Percentiles rank a stretch among this genome's conserved stretches.
Conservation (phyloP, 2,113 vertebrate species). For the Cygnus atratus region DNA sequence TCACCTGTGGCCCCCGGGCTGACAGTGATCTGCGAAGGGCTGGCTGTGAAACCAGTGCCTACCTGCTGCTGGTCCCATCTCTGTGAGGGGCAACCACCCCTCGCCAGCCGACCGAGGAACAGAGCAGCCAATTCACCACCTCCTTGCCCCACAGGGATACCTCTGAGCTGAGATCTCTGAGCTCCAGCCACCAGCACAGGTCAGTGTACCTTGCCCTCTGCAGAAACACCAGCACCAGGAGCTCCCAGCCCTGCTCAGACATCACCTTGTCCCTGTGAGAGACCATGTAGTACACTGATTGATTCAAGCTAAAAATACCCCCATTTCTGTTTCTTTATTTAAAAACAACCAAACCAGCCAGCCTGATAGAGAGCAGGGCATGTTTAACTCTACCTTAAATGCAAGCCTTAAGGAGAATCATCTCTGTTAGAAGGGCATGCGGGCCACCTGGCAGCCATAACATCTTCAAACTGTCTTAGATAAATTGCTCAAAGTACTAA, state of each 20-base stretch:
- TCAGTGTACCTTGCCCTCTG: background rate
- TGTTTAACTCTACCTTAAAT: background rate
- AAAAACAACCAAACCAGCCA: background rate
- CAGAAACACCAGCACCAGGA: background rate
- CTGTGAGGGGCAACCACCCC: background rate
- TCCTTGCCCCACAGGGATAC: background rate
- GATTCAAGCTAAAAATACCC: slow-evolving; percentile 30
- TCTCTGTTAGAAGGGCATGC: background rate
- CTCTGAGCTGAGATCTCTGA: too few relatives aligned
- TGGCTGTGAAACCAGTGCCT: background rate
- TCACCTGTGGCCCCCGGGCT: background rate
- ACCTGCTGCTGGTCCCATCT: background rate
- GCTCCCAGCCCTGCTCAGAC: background rate
- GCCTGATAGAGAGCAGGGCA: background rate
- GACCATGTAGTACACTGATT: background rate
- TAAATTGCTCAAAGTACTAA: background rate
- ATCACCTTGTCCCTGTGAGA: background rate
- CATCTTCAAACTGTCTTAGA: background rate
- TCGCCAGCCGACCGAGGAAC: background rate
- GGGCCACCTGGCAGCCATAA: background rate
- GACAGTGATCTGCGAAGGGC: background rate
- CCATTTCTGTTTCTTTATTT: background rate
- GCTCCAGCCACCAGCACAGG: background rate
- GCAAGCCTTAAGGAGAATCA: background rate
- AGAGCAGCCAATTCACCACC: background rate